Base-by-base conservation (phyloP, 2,113 vertebrate genomes). In the Cariama cristata region DNA sequence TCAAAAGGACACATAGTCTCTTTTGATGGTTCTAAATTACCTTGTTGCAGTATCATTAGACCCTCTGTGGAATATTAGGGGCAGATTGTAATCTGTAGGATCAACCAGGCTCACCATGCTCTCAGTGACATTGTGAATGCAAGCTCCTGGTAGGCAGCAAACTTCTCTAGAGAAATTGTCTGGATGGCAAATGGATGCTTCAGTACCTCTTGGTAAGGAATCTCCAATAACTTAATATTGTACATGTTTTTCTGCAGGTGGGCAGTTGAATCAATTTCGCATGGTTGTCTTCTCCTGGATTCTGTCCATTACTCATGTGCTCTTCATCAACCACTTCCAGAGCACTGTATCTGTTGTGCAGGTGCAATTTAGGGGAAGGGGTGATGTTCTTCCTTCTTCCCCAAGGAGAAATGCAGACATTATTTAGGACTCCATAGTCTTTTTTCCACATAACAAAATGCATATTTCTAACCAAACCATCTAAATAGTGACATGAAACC, bases 101-200 rank as follows among this genome's bases (percentile, higher is more conserved):
- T 64, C 19, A 27, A 7, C 11, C 38, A 38, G 59, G 9, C 10
- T 47, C 33, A 79, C 17, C 22, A 55, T 27, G 35, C 20, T 69
- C 11, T 49, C n/a, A n/a, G 19, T 72, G 49, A 42, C 22, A 42
- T 17, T 0, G 1, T 1, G 4, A 55, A 64, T 30, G 10, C 10
- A 73, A 55, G 16, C 2, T 33, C 40, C 49, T 1, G 0, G 15
- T 26, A 56, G 44, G 24, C 6, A 71, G 32, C 8, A 60, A 60
- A n/a, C 22, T 33, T 21, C n/a, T 35, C 9, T 11, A 16, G 12
- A 75, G 24, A 66, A 55, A 50, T 14, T 27, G 2, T 23, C 19
- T 47, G 23, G 32, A 60, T 7, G 9, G 27, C 4, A 64, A 69
- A 74, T 24, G n/a, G 28, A 2, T 49, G 4, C 15, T 83, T 64